These are phyloP conservation scores for Prionace glauca DNA, from an alignment of 2,797 vertebrate species.

Conservation along the genomic window DNA sequence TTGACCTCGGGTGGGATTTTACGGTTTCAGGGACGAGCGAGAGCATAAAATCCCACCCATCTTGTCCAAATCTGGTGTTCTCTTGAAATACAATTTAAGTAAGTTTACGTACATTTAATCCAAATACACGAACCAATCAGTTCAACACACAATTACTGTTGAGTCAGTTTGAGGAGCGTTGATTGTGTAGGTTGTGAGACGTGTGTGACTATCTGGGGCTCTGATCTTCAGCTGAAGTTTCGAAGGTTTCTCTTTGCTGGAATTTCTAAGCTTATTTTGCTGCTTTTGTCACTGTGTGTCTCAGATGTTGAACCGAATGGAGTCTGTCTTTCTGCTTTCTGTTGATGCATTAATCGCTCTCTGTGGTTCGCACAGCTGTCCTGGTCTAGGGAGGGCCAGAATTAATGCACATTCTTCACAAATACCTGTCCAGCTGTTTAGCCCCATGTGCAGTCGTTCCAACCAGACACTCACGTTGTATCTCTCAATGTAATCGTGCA, in stretches of 20 bases:
- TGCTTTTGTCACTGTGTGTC: constrained; percentile 50
- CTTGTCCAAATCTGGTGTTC: not conserved
- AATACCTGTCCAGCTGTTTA: constrained; percentile 48
- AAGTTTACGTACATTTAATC: not conserved
- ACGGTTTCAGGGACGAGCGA: no score
- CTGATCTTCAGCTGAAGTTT: constrained; percentile 49
- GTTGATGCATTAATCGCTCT: constrained; percentile 54
- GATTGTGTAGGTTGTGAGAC: constrained; percentile 3
- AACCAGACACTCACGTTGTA: not conserved
- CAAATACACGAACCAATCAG: not conserved
- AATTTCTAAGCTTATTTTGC: constrained; percentile 57
- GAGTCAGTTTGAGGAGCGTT: not conserved
- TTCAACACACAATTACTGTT: not conserved
- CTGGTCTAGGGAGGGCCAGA: constrained; percentile 51
- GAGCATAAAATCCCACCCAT: not conserved
- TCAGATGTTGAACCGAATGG: constrained; percentile 52
- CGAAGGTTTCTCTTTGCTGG: constrained; percentile 46
- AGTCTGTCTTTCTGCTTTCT: constrained; percentile 46
- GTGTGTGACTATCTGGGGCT: constrained; percentile 21
- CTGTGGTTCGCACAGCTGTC: constrained; percentile 57
- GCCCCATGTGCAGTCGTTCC: constrained; percentile 29
- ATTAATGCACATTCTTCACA: constrained; percentile 64
- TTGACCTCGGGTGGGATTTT: no score
- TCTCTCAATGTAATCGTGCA: not conserved
- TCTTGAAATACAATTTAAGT: not conserved